These are phyloP conservation scores for Trigoniulus corallinus DNA, from an alignment of 1,140 invertebrate genomes.

Conservation along the genomic window DNA sequence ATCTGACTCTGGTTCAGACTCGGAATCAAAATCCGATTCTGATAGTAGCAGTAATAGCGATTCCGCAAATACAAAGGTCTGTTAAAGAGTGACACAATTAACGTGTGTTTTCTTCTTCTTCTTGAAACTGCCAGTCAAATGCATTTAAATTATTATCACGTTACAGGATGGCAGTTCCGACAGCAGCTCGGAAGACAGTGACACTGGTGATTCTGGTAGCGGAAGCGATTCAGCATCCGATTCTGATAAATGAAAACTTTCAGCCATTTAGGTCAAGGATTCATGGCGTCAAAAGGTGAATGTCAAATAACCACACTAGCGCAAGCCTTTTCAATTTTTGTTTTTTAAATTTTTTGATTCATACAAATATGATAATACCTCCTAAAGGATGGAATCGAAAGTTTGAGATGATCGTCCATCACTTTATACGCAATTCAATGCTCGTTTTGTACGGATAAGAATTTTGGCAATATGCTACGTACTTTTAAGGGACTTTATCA, in stretches of 20 bases:
- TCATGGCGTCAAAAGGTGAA: background rate
- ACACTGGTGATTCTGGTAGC: background rate
- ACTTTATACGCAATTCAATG: no score
- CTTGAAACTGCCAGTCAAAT: no score
- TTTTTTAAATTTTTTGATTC: background rate
- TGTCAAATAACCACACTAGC: background rate
- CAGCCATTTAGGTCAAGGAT: no score
- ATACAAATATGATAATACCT: no score
- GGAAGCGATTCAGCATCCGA: background rate
- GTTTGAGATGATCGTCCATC: no score
- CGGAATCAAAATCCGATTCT: background rate
- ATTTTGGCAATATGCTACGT: no score
- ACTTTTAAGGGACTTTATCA: no score
- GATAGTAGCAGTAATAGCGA: background rate
- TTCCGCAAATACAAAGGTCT: background rate
- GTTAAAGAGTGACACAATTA: background rate
- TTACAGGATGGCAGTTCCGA: background rate
- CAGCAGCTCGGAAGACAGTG: background rate
- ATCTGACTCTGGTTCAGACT: constrained; percentile 5
- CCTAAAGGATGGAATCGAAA: no score
- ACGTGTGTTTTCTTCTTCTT: background rate
- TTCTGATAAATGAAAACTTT: background rate
- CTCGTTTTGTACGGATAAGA: no score
- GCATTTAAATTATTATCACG: no score
- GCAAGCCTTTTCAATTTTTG: background rate